Conservation (phyloP, 2,113 vertebrate species). For the Zapornia atra region DNA sequence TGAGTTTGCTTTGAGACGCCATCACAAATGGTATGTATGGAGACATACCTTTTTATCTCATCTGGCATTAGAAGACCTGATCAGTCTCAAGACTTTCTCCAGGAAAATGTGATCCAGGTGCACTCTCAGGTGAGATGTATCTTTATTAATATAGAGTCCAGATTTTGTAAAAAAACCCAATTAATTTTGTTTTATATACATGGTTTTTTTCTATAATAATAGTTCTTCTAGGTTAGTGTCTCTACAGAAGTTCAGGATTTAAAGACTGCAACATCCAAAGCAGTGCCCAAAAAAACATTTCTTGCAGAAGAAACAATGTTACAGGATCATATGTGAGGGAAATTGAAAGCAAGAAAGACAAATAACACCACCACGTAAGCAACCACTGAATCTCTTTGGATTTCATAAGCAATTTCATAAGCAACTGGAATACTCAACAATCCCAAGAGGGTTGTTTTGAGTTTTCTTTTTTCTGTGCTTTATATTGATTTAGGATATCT, state of each 20-base stretch:
- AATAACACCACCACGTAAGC: background rate
- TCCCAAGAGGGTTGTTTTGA: too few relatives aligned
- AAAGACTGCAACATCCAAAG: background rate
- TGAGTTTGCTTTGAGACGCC: background rate
- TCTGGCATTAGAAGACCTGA: background rate
- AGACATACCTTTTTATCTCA: background rate
- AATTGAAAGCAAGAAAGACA: background rate
- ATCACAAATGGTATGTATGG: too few relatives aligned
- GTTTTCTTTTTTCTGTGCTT: background rate
- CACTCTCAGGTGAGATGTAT: background rate
- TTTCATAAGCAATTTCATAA: background rate
- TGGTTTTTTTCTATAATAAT: background rate
- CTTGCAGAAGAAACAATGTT: background rate
- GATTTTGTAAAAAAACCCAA: background rate
- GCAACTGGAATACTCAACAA: background rate
- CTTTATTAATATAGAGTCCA: background rate
- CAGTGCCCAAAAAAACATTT: background rate
- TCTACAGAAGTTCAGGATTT: background rate
- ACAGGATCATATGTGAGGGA: background rate
- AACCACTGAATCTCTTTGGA: background rate
- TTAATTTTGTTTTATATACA: background rate
- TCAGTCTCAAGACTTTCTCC: background rate
- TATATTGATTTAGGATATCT: background rate
- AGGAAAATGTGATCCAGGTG: background rate
- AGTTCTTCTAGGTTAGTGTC: background rate